Evolutionary conservation across 2,888 invertebrate species (phyloP).

Genomic region (Melitaea athalia): DNA sequence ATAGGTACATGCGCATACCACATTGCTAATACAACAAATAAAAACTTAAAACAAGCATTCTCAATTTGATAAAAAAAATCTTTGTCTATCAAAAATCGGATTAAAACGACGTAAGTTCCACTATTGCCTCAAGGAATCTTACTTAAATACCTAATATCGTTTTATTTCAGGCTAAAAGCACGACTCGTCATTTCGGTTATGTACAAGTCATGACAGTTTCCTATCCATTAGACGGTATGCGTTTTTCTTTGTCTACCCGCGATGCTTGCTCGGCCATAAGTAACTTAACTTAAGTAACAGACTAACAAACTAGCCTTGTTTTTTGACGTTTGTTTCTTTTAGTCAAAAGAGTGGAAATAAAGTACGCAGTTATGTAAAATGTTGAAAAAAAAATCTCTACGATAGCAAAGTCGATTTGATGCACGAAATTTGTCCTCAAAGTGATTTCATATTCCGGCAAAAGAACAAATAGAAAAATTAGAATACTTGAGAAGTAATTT

Average conservation of each 20-base stretch:
- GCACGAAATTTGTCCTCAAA: too few relatives aligned
- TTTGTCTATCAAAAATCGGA: too few relatives aligned
- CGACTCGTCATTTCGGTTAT: constrained; percentile 5
- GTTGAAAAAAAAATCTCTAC: neutral
- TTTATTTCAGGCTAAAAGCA: neutral
- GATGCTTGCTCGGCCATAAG: neutral
- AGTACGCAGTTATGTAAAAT: neutral
- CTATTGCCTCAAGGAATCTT: neutral
- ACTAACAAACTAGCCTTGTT: neutral
- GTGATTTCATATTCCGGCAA: too few relatives aligned
- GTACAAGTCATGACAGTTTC: neutral
- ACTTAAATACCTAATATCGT: neutral
- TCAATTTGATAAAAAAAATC: too few relatives aligned
- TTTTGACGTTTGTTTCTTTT: neutral
- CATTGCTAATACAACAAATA: too few relatives aligned
- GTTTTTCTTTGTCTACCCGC: constrained; percentile 8
- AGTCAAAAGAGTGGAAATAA: neutral
- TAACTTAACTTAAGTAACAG: neutral
- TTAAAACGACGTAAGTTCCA: too few relatives aligned
- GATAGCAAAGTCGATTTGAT: too few relatives aligned
- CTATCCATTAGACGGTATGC: neutral
- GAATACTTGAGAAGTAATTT: too few relatives aligned
- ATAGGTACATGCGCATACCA: too few relatives aligned
- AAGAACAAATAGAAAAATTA: too few relatives aligned
- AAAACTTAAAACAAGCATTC: too few relatives aligned